Percentiles rank a stretch among this genome's conserved stretches.
Conservation (phyloP, 2,888 invertebrate species). For the Aphidoletes aphidimyza region DNA sequence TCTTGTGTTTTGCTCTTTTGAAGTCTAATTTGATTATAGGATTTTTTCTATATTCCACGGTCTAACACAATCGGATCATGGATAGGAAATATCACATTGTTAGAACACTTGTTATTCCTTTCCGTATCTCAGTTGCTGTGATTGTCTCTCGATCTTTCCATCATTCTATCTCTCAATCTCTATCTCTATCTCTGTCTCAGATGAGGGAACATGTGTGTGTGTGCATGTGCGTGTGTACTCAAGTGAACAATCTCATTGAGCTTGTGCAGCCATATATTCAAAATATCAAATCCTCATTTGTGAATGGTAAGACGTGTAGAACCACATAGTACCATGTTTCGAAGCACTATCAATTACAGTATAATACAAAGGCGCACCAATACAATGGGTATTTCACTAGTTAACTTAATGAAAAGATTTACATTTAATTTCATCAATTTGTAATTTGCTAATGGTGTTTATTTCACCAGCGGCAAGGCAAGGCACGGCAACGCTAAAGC, state of each 20-base stretch:
- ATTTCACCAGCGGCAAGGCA: neutral
- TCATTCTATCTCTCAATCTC: no score
- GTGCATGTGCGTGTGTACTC: neutral
- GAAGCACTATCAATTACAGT: slow-evolving; percentile 6
- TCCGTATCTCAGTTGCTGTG: no score
- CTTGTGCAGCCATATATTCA: neutral
- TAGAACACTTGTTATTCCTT: no score
- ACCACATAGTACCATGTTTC: no score
- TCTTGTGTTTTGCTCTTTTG: slow-evolving; percentile 9
- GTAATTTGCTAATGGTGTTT: slow-evolving; percentile 43
- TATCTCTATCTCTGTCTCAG: no score
- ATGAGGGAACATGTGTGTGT: neutral
- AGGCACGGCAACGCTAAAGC: no score
- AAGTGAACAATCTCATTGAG: neutral
- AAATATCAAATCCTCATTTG: slow-evolving; percentile 27
- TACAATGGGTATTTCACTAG: slow-evolving; percentile 9
- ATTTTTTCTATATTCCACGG: neutral
- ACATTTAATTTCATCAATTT: slow-evolving; percentile 46
- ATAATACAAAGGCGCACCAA: slow-evolving; percentile 15
- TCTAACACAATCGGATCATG: slow-evolving; percentile 32
- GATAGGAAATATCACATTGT: neutral
- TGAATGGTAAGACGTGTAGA: no score
- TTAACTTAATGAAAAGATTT: slow-evolving; percentile 49
- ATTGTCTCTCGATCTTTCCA: no score
- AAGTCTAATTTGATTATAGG: slow-evolving; percentile 35